Evolutionary conservation across 2,888 invertebrate species (phyloP).

Genomic region (Trisateles emortualis): DNA sequence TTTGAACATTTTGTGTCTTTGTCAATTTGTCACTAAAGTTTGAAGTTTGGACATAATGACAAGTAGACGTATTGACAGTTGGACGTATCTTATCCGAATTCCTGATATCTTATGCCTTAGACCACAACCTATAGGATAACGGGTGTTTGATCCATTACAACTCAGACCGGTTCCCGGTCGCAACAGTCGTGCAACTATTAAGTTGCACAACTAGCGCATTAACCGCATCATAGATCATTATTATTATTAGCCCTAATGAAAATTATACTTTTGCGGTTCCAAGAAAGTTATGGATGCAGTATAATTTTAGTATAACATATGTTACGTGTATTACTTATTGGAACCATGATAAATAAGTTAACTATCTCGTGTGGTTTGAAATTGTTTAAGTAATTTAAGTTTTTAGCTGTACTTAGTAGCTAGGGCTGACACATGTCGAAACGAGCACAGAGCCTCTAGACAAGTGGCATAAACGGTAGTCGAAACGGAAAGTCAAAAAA

Average conservation of each 20-base stretch:
- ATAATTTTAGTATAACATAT: neutral
- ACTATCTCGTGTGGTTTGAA: neutral
- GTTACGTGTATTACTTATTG: neutral
- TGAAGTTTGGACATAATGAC: too few relatives aligned
- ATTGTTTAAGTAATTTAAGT: neutral
- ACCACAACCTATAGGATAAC: conserved; percentile 36
- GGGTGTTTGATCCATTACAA: conserved; percentile 32
- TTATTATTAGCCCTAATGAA: neutral
- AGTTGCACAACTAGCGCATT: conserved; percentile 27
- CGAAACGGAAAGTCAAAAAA: too few relatives aligned
- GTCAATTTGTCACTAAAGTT: too few relatives aligned
- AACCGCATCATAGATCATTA: conserved; percentile 9
- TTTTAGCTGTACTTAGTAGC: too few relatives aligned
- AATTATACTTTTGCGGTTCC: conserved; percentile 1
- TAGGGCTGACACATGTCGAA: too few relatives aligned
- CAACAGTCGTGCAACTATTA: conserved; percentile 22
- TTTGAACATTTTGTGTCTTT: too few relatives aligned
- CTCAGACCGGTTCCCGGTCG: conserved; percentile 28
- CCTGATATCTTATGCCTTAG: neutral
- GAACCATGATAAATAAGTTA: neutral
- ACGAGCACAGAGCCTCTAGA: too few relatives aligned
- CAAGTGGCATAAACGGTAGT: too few relatives aligned
- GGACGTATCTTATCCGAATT: too few relatives aligned
- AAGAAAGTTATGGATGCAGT: conserved; percentile 1
- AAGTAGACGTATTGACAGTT: too few relatives aligned